A percentile compares a stretch with the other conserved stretches of the same genome.
phyloP scores from a whole-genome alignment of 1,140 invertebrate species.

The Drosophila elegans region DNA sequence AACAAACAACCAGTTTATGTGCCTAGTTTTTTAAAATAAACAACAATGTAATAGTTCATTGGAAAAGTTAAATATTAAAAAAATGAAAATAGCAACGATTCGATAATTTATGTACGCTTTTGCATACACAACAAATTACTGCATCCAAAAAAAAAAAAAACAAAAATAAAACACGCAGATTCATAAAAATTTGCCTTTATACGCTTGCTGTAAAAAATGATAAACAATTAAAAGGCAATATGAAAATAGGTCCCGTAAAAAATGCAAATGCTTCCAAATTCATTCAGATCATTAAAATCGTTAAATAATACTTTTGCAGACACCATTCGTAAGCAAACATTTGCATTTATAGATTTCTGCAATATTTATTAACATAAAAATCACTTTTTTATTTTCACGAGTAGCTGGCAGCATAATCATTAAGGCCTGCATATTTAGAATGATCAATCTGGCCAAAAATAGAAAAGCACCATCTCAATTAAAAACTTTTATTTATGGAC shows the following conservation, averaged over 20 bases:
- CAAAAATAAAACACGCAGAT: neutral
- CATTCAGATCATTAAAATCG: neutral
- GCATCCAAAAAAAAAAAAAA: neutral
- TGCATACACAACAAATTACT: too few species aligned
- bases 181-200: too few species aligned
- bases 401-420: neutral
- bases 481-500: constrained; percentile 1
- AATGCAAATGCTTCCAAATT: neutral
- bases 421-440: neutral
- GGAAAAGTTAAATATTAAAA: neutral
- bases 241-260: neutral
- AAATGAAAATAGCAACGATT: neutral
- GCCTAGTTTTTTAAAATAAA: too few species aligned
- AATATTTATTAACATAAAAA: neutral
- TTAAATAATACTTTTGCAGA: neutral
- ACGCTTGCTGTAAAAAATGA: neutral
- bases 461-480: neutral
- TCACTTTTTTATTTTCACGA: neutral
- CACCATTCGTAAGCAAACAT: neutral
- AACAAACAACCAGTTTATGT: too few species aligned
- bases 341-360: neutral
- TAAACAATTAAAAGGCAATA: too few species aligned
- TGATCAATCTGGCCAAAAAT: constrained; percentile 12
- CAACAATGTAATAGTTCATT: too few species aligned
- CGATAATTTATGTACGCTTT: too few species aligned